These are phyloP conservation scores for Mormyrops attenuatus DNA, from an alignment of 2,797 vertebrate species.

Conservation along the genomic window DNA sequence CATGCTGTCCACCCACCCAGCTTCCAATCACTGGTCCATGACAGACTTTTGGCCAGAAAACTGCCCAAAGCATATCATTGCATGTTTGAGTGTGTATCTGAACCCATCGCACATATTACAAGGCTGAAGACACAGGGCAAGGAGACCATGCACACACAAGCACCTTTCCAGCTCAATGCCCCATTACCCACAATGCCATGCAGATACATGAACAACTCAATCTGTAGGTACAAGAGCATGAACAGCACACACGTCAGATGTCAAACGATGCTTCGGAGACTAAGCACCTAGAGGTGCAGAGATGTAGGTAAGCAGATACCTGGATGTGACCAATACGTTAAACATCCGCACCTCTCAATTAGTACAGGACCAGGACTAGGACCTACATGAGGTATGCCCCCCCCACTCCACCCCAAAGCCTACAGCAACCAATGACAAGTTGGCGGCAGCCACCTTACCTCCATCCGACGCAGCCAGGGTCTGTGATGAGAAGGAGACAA, in stretches of 20 bases:
- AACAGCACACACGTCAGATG: neutral
- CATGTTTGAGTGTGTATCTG: neutral
- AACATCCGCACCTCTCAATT: neutral
- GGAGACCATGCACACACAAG: neutral
- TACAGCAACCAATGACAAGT: neutral
- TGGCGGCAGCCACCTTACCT: constrained; percentile 67
- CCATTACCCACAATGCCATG: neutral
- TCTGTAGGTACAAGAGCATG: neutral
- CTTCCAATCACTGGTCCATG: neutral
- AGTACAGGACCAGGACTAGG: neutral
- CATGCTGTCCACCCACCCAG: neutral
- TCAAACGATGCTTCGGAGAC: neutral
- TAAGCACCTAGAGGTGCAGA: neutral
- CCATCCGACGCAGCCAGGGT: constrained; percentile 88
- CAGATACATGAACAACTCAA: neutral
- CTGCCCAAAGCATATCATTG: neutral
- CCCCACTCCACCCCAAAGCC: neutral
- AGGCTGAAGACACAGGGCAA: neutral
- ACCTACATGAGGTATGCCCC: neutral
- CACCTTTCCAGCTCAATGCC: constrained; percentile 1
- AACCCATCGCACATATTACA: neutral
- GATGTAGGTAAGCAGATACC: neutral
- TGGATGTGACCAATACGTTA: neutral
- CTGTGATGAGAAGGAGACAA: constrained; percentile 56
- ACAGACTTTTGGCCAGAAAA: neutral